phyloP scores from a whole-genome alignment of 1,140 invertebrate genomes.

The Diabrotica undecimpunctata region DNA sequence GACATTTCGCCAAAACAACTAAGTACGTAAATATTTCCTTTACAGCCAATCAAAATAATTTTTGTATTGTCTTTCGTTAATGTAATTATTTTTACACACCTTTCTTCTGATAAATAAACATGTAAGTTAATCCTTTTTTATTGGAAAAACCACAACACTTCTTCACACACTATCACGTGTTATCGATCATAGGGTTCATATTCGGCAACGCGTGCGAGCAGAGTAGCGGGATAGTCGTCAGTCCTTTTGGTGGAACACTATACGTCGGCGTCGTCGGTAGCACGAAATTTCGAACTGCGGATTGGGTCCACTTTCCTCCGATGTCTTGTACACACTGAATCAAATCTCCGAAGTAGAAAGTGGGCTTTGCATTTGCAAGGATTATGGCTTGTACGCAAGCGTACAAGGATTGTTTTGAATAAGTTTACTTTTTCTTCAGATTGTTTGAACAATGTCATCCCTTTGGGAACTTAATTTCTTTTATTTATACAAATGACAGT shows the following conservation, averaged over 20 bases:
- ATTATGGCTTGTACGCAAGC: background rate
- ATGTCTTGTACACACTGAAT: background rate
- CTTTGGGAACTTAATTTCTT: too few relatives aligned
- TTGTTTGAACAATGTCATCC: too few relatives aligned
- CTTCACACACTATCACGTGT: background rate
- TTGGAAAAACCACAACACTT: background rate
- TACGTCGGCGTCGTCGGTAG: background rate
- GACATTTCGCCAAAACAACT: too few relatives aligned
- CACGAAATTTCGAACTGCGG: background rate
- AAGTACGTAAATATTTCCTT: too few relatives aligned
- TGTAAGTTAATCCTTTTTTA: too few relatives aligned
- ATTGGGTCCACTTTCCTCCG: background rate
- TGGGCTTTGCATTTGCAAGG: conserved; percentile 1
- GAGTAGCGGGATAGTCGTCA: background rate
- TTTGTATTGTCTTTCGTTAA: too few relatives aligned
- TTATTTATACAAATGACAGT: too few relatives aligned
- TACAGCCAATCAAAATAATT: too few relatives aligned
- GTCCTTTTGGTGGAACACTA: background rate
- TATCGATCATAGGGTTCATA: background rate
- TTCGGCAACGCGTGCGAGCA: background rate
- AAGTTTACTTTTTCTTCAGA: too few relatives aligned
- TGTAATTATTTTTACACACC: too few relatives aligned
- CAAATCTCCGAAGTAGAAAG: background rate
- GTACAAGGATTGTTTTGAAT: background rate
- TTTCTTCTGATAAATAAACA: too few relatives aligned